Base-by-base conservation (phyloP, 2,888 invertebrate species). In the Drosophila multiciliata region DNA sequence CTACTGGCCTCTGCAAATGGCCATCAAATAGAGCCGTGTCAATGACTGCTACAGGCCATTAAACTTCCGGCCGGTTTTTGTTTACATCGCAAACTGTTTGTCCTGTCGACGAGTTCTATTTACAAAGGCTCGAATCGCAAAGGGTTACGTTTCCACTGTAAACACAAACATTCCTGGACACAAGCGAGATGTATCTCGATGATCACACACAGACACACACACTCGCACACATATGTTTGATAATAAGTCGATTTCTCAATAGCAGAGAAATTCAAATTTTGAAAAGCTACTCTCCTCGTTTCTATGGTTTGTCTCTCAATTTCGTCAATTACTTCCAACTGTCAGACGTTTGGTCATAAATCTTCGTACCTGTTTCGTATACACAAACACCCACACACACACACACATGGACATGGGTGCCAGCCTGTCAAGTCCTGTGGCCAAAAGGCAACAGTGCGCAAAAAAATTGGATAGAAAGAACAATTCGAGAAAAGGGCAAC, bases 11-110 rank as follows among this genome's bases (percentile, higher is more conserved):
- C 33, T 42, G 4, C 35, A 62, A 60, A 60, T 62, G 50, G 71
- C 45, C 78, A 66, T 64, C 62, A 64, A 77, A 65, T 64, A 64
- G 59, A 59, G 49, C 59, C 66, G 75, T 84, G 85, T 84, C 85
- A 85, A 83, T 87, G 87, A 87, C 85, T 83, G 83, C 81, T 80
- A 67, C 78, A 73, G 85, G 87, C 77, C 85, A 87, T 87, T 85
- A 84, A 84, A 85, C 85, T 78, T 59, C 70, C 50, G 33, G 57
- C 40, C 66, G 62, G 64, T 65, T 72, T 83, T 72, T 83, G 81
- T 83, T 84, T 82, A 73, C 83, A 42, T 40, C 36, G 35, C 71
- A 58, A 57, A 66, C 66, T 76, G 66, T 78, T 65, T 80, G 69
- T 58, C 55, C 65, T 59, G 63, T 54, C 66, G 40, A 48, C 53